These are phyloP conservation scores for Acronicta psi DNA, from an alignment of 2,888 invertebrate species.

Conservation along the genomic window DNA sequence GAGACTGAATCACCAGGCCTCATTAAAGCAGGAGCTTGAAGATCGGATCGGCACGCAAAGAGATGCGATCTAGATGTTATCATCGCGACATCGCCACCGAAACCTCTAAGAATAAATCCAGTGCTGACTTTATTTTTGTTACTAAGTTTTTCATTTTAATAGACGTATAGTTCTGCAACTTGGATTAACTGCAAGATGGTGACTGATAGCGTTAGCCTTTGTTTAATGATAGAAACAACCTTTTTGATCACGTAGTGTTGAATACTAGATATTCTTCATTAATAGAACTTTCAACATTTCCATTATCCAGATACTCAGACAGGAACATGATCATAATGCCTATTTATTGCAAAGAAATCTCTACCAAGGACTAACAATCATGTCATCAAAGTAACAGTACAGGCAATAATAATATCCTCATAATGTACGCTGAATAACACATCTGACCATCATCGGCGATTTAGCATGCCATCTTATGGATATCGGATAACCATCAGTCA, in stretches of 20 bases:
- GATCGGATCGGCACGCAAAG: slow-evolving; percentile 85
- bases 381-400: slow-evolving; percentile 38
- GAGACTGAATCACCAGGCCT: slow-evolving; percentile 65
- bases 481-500: slow-evolving; percentile 67
- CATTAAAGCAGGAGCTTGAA: slow-evolving; percentile 70
- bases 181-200: slow-evolving; percentile 6
- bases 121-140: slow-evolving; percentile 53
- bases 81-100: slow-evolving; percentile 64
- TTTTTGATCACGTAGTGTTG: too few species aligned
- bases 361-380: slow-evolving; percentile 31
- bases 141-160: slow-evolving; percentile 47
- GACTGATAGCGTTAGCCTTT: background rate
- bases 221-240: background rate
- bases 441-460: slow-evolving; percentile 57
- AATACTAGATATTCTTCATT: too few species aligned
- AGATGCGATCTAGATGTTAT: slow-evolving; percentile 80
- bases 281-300: too few species aligned
- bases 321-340: slow-evolving; percentile 5
- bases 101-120: slow-evolving; percentile 62
- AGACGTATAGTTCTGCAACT: background rate
- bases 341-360: slow-evolving; percentile 22
- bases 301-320: background rate
- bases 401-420: slow-evolving; percentile 43
- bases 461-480: slow-evolving; percentile 61
- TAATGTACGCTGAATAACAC: slow-evolving; percentile 58